These are phyloP conservation scores for Urosaurus nigricauda DNA, from an alignment of 2,797 vertebrate genomes.

Conservation along the genomic window DNA sequence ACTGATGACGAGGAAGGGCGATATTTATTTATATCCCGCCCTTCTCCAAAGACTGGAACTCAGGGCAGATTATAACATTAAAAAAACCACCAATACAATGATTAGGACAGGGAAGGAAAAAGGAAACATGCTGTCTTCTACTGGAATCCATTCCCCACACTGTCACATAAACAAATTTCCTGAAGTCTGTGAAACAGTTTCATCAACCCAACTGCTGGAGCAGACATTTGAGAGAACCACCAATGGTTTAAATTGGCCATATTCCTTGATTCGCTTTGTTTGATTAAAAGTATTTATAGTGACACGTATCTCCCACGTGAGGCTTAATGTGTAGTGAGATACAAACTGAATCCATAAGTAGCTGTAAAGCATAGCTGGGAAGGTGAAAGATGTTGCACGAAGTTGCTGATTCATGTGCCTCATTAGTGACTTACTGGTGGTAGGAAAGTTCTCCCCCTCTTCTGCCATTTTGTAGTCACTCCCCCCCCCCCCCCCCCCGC, in stretches of 20 bases:
- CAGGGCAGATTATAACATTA: too few relatives aligned
- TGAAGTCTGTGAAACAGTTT: background rate
- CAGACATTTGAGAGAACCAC: background rate
- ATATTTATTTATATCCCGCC: too few relatives aligned
- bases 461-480: background rate
- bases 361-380: background rate
- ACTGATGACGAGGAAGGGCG: background rate
- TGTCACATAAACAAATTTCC: background rate
- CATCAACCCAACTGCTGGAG: background rate
- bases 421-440: background rate
- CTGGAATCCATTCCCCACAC: too few relatives aligned
- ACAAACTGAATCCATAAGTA: background rate
- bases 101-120: background rate
- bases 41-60: too few relatives aligned
- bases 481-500: too few relatives aligned
- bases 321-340: background rate
- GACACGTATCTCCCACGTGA: background rate
- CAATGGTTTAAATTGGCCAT: background rate
- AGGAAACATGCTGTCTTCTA: background rate
- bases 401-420: background rate
- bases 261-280: constrained; percentile 2
- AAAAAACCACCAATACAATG: too few relatives aligned
- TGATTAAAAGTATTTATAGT: background rate
- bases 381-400: background rate
- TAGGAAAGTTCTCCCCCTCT: background rate